A percentile compares a stretch with the other conserved stretches of the same genome.
phyloP scores from a whole-genome alignment of 2,113 vertebrate genomes.

The Xyrauchen texanus region DNA sequence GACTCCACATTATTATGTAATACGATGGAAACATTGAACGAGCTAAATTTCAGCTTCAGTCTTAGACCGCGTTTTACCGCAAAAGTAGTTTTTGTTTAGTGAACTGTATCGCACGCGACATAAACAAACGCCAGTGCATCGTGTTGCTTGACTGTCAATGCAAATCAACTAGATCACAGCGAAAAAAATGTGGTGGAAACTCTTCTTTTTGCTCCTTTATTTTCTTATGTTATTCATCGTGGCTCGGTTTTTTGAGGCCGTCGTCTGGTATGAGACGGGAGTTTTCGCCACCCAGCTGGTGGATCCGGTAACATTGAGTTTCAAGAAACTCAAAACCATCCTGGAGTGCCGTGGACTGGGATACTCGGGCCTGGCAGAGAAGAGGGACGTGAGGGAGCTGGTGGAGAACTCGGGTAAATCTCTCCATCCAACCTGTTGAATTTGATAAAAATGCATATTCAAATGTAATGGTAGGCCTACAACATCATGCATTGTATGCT shows the following conservation, averaged over 20 bases:
- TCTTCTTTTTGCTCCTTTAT: conserved; percentile 91
- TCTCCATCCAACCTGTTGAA: too few species aligned
- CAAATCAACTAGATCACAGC: conserved; percentile 4
- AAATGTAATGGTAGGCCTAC: neutral
- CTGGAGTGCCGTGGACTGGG: conserved; percentile 91
- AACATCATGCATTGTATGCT: neutral
- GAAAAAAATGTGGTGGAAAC: conserved; percentile 90
- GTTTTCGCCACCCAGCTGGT: conserved; percentile 91
- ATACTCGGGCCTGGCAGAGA: conserved; percentile 87
- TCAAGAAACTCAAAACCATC: conserved; percentile 90
- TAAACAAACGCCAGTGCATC: neutral
- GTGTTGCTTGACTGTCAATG: conserved; percentile 1
- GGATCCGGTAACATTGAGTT: conserved; percentile 91
- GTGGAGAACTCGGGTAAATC: conserved; percentile 90
- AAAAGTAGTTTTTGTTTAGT: too few species aligned
- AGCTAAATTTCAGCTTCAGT: too few species aligned
- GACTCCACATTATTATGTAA: neutral
- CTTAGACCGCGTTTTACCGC: too few species aligned
- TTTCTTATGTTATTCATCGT: conserved; percentile 88
- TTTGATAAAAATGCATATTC: neutral
- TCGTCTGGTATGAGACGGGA: conserved; percentile 95
- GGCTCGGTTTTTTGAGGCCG: conserved; percentile 90
- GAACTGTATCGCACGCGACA: too few species aligned
- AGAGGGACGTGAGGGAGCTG: conserved; percentile 89
- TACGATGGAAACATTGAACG: neutral